A percentile compares a stretch with the other conserved stretches of the same genome.
Conservation (phyloP, 2,113 vertebrate genomes). For the Raja brachyura region DNA sequence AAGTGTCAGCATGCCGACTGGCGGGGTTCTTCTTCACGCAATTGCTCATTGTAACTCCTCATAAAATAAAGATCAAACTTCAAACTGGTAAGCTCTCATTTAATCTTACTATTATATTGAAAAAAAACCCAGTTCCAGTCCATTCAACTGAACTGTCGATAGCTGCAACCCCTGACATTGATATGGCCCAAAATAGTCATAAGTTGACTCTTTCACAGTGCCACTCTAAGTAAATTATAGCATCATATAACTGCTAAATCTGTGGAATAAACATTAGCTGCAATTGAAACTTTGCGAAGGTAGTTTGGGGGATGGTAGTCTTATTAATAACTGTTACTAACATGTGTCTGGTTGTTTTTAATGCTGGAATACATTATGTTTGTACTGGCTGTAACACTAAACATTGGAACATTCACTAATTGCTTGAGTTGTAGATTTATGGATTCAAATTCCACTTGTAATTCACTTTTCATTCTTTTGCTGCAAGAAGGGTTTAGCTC, state of each 20-base stretch:
- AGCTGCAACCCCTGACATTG: not conserved
- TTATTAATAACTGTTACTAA: not conserved
- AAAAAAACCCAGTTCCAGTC: not conserved
- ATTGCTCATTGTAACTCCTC: no score
- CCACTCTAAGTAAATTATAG: not conserved
- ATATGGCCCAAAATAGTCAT: not conserved
- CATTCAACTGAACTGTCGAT: not conserved
- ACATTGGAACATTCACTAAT: constrained; percentile 13
- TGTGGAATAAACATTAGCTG: constrained; percentile 5
- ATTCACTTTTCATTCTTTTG: constrained; percentile 6
- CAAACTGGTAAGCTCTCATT: no score
- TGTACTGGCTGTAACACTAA: not conserved
- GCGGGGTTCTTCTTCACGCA: no score
- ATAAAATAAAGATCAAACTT: no score
- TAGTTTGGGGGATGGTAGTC: not conserved
- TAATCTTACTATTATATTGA: no score
- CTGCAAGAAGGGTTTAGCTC: not conserved
- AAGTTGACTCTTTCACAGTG: not conserved
- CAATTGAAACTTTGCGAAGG: not conserved
- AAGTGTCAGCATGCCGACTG: no score
- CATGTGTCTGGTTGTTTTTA: not conserved
- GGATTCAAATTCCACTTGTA: not conserved
- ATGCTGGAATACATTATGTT: not conserved
- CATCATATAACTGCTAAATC: not conserved
- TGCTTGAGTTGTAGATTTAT: not conserved